These are phyloP conservation scores for Drosophila melanogaster DNA, from an alignment of 1,140 invertebrate genomes.

Conservation along the genomic window Release_6_plus_ISO1_MT NC_004354.4:7224501-7225000, in stretches of 20 bases:
- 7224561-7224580: conserved; percentile 74
- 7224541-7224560: conserved; percentile 9
- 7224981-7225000: conserved; percentile 45
- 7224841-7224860: conserved; percentile 38
- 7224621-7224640: conserved; percentile 51
- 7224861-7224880: conserved; percentile 24
- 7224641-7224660: conserved; percentile 82
- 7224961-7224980: conserved; percentile 16
- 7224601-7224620: neutral
- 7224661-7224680: conserved; percentile 62
- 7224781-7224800: conserved; percentile 42
- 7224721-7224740: conserved; percentile 69
- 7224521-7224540: conserved; percentile 23
- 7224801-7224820: conserved; percentile 26
- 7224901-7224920: conserved; percentile 32
- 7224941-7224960: conserved; percentile 51
- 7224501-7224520: conserved; percentile 57
- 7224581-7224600: conserved; percentile 43
- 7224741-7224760: neutral
- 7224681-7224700: conserved; percentile 61
- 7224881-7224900: conserved; percentile 44
- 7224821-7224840: conserved; percentile 39
- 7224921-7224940: neutral
- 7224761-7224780: conserved; percentile 4
- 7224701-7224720: conserved; percentile 53